These are phyloP conservation scores for Pantherophis guttatus DNA, from an alignment of 2,113 vertebrate genomes.

Conservation along the genomic window DNA sequence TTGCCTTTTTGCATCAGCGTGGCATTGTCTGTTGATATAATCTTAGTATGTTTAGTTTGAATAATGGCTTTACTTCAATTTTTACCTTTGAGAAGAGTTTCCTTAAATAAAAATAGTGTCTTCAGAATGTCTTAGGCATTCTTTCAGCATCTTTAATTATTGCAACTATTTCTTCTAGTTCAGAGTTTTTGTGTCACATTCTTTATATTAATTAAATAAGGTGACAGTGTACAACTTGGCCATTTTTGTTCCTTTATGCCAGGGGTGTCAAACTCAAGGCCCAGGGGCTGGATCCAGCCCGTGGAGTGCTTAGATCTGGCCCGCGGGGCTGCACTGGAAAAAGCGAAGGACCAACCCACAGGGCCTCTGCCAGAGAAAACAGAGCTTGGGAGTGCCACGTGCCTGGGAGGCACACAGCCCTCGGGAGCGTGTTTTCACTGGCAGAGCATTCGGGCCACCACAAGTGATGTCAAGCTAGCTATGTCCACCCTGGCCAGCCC, in stretches of 20 bases:
- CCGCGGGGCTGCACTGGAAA: too few species aligned
- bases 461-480: too few species aligned
- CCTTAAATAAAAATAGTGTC: background rate
- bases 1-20: background rate
- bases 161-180: background rate
- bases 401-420: too few species aligned
- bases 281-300: too few species aligned
- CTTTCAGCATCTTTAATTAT: background rate
- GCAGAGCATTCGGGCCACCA: too few species aligned
- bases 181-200: background rate
- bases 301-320: too few species aligned
- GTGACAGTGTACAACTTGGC: background rate
- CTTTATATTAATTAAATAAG: background rate
- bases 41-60: background rate
- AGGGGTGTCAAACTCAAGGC: too few species aligned
- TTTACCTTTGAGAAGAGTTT: background rate
- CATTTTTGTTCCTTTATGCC: background rate
- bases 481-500: too few species aligned
- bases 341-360: too few species aligned
- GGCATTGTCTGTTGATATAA: background rate
- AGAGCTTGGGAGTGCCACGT: too few species aligned
- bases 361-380: too few species aligned
- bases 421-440: too few species aligned
- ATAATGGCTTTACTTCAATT: background rate
- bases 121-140: background rate